Evolutionary conservation across 2,113 vertebrate species (phyloP), one percentile per base, ranked within the genome.

Genomic region (Macrotis lagotis): DNA sequence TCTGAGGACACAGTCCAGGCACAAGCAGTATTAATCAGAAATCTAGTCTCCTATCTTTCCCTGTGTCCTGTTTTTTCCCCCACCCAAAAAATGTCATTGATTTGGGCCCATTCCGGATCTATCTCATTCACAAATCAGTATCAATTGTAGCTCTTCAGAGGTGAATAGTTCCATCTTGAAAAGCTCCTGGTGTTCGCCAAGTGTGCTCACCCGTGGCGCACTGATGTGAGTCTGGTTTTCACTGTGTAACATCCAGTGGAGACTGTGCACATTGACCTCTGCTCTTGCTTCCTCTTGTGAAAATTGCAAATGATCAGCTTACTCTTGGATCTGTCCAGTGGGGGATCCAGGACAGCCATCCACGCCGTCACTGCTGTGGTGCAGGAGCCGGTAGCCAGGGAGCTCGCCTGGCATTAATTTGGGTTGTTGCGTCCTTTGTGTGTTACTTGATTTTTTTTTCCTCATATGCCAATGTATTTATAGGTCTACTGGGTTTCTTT

Each of bases 391-490:
- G 96, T 98, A 98, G 98, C 98, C 97, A 97, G 98, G 98, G 98
- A 98, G 98, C 97, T 98, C 98, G 98, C 98, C 98, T 98, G 98
- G 98, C 98, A 98, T 98, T 98, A 96, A 97, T 97, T 98, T 96
- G 97, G 97, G 95, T 96, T 98, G 96, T 96, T 92, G 97, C 96
- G 97, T 98, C 98, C 96, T 98, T 96, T 98, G 95, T 98, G 97
- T 98, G 98, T 98, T 98, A 98, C 98, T 98, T 99, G 98, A 98
- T 98, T 74, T 74, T 74, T 98, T 98, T 98, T 98, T 98, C n/a
- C 94, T 98, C 98, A 98, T 98, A 98, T 98, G 99, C 98, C 98
- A 99, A 98, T 98, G 97, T 98, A 98, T 98, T 98, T 98, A 98
- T 99, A 98, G 98, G 96, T 97, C 98, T 98, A 98, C 93, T 98